Conservation (phyloP, 1,140 invertebrate species). For the Magallana ariakensis region DNA sequence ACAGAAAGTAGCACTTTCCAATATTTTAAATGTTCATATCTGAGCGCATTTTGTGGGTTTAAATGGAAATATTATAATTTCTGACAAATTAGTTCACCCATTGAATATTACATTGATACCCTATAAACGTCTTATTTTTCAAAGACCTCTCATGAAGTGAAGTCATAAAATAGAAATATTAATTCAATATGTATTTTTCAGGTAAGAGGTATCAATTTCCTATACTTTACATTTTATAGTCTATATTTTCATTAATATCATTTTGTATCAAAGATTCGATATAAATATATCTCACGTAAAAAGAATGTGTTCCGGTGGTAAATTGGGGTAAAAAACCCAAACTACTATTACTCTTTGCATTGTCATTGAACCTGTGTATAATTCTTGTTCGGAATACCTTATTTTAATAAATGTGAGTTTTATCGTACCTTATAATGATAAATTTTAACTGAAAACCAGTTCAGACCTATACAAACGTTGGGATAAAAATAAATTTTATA, state of each 20-base stretch:
- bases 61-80: conserved; percentile 27
- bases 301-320: not conserved
- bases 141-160: not conserved
- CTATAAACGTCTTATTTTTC: conserved; percentile 27
- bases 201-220: not conserved
- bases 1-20: not conserved
- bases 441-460: too few species aligned
- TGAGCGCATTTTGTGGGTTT: conserved; percentile 1
- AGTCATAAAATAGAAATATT: conserved; percentile 28
- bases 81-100: conserved; percentile 18
- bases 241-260: not conserved
- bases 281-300: not conserved
- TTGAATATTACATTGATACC: conserved; percentile 5
- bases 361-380: too few species aligned
- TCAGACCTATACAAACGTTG: too few species aligned
- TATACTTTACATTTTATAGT: not conserved
- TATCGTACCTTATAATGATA: too few species aligned
- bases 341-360: too few species aligned
- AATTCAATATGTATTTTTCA: conserved; percentile 33
- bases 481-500: too few species aligned
- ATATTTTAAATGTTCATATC: conserved; percentile 25
- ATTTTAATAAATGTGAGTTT: too few species aligned
- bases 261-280: not conserved
- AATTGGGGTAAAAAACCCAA: too few species aligned
- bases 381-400: too few species aligned